These are phyloP conservation scores for Drosophila pullipes DNA, from an alignment of 2,888 invertebrate species.

Conservation along the genomic window DNA sequence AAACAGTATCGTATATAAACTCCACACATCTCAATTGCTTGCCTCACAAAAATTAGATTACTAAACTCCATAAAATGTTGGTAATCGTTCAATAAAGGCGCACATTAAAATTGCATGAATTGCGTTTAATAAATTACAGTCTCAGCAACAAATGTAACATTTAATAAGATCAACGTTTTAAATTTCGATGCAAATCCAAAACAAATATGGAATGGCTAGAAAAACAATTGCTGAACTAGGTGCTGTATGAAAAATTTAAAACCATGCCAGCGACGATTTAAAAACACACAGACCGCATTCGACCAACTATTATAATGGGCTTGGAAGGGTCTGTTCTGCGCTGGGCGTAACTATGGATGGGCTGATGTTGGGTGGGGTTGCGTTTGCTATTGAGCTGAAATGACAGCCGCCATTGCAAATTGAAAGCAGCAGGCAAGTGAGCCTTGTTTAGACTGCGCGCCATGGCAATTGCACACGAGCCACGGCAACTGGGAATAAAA, in stretches of 20 bases:
- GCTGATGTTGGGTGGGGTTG: not conserved
- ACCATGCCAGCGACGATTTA: conserved; percentile 42
- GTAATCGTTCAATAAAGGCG: not conserved
- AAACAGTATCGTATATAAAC: not conserved
- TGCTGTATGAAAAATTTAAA: conserved; percentile 45
- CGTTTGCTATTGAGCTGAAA: conserved; percentile 75
- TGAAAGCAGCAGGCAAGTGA: conserved; percentile 79
- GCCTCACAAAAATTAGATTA: not conserved
- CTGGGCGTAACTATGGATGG: conserved; percentile 13
- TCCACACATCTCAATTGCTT: not conserved
- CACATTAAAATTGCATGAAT: conserved; percentile 40
- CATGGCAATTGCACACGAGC: conserved; percentile 76
- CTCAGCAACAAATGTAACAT: conserved; percentile 45
- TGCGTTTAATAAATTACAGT: conserved; percentile 41
- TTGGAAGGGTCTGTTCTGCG: not conserved
- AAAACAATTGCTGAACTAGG: conserved; percentile 12
- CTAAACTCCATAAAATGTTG: too few relatives aligned
- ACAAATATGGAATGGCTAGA: conserved; percentile 1
- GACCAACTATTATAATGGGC: conserved; percentile 23
- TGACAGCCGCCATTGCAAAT: conserved; percentile 79
- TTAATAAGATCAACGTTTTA: conserved; percentile 68
- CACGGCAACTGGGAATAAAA: conserved; percentile 50
- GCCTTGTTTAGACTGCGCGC: conserved; percentile 79
- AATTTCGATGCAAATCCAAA: conserved; percentile 34
- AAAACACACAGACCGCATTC: conserved; percentile 34